phyloP scores from a whole-genome alignment of 1,140 invertebrate species.

The Zaprionus camerounensis region DNA sequence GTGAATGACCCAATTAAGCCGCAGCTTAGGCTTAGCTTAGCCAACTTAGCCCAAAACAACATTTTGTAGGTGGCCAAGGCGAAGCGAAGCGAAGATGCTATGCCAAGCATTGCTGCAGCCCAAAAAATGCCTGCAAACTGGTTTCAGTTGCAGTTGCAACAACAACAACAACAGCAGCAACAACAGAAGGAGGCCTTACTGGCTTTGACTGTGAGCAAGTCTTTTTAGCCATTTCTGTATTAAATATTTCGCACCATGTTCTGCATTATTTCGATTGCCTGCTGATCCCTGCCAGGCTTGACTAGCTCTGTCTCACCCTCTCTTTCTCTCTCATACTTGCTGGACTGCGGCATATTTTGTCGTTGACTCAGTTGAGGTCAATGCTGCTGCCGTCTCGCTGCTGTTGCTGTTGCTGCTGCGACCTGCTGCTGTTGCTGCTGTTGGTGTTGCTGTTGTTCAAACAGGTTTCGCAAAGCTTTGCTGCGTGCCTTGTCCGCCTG shows the following conservation, averaged over 20 bases:
- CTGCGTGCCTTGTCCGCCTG: conserved; percentile 26
- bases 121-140: conserved; percentile 30
- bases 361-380: conserved; percentile 80
- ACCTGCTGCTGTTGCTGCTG: conserved; percentile 54
- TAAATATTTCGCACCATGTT: conserved; percentile 83
- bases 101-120: conserved; percentile 3
- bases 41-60: conserved; percentile 35
- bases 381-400: conserved; percentile 52
- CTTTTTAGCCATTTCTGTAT: conserved; percentile 70
- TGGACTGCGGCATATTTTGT: conserved; percentile 71
- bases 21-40: conserved; percentile 41
- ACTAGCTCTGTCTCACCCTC: not conserved
- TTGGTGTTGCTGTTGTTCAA: conserved; percentile 48
- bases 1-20: conserved; percentile 81
- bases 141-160: conserved; percentile 44
- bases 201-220: conserved; percentile 36
- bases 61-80: conserved; percentile 41
- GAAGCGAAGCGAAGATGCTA: conserved; percentile 4
- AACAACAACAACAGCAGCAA: conserved; percentile 7
- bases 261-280: conserved; percentile 79
- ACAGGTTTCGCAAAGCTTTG: conserved; percentile 59
- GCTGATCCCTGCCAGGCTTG: conserved; percentile 35
- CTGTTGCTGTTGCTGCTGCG: conserved; percentile 31
- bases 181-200: conserved; percentile 35
- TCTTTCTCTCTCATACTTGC: conserved; percentile 20